These are phyloP conservation scores for Sceloporus tristichus DNA, from an alignment of 2,113 vertebrate genomes.

Conservation along the genomic window DNA sequence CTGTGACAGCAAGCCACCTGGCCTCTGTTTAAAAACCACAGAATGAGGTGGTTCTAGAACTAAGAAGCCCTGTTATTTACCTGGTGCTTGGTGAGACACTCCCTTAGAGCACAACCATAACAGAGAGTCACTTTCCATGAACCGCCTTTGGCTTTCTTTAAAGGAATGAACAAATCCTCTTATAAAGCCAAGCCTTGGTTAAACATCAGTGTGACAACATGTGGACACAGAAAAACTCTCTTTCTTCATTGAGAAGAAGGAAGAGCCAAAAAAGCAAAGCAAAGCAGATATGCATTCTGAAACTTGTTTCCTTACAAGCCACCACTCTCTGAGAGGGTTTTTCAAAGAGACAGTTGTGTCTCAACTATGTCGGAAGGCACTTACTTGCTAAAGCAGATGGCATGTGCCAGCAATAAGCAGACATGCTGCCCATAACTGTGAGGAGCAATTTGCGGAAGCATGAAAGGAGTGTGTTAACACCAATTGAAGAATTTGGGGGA, in stretches of 20 bases:
- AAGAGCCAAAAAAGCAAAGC: not conserved
- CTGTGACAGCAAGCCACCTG: too few relatives aligned
- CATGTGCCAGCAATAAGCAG: constrained; percentile 21
- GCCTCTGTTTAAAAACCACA: too few relatives aligned
- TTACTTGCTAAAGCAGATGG: not conserved
- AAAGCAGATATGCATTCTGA: not conserved
- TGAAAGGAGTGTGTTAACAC: constrained; percentile 20
- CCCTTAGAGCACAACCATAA: too few relatives aligned
- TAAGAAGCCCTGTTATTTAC: too few relatives aligned
- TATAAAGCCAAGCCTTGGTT: not conserved
- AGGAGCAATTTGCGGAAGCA: constrained; percentile 1
- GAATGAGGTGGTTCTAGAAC: too few relatives aligned
- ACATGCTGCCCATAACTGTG: not conserved
- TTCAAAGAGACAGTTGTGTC: too few relatives aligned
- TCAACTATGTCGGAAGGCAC: not conserved
- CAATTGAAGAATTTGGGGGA: not conserved
- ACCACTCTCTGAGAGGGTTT: not conserved
- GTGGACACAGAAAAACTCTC: not conserved
- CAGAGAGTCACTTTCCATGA: not conserved
- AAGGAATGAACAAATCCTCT: not conserved
- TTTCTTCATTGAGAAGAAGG: not conserved
- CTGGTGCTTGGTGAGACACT: too few relatives aligned
- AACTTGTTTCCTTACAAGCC: not conserved
- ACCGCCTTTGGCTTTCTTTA: not conserved
- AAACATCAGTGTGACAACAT: not conserved